Conservation (phyloP, 2,888 invertebrate genomes). For the Tethea ocularis region DNA sequence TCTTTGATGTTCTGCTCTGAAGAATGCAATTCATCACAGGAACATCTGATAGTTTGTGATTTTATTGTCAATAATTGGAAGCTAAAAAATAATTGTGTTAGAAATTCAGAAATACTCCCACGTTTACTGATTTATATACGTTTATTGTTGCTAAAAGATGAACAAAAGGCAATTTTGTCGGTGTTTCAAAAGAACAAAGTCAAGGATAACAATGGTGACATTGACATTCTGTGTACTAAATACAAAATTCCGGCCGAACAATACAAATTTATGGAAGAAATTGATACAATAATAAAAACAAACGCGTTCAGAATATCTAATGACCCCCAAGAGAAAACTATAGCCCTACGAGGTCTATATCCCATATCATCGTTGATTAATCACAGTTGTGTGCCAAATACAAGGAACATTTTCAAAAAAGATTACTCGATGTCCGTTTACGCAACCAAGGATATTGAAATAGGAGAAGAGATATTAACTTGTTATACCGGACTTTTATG, state of each 20-base stretch:
- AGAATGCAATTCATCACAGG: constrained; percentile 80
- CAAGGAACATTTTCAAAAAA: constrained; percentile 83
- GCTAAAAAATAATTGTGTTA: constrained; percentile 37
- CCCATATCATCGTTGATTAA: constrained; percentile 86
- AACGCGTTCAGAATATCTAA: constrained; percentile 86
- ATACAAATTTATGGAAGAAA: constrained; percentile 75
- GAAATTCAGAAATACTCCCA: constrained; percentile 38
- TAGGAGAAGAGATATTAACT: constrained; percentile 85
- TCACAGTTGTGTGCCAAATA: constrained; percentile 88
- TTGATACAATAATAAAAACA: constrained; percentile 84
- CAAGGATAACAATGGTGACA: constrained; percentile 68
- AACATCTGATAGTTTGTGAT: constrained; percentile 85
- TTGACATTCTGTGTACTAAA: constrained; percentile 70
- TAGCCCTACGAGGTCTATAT: constrained; percentile 85
- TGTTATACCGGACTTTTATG: constrained; percentile 87
- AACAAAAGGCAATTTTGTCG: constrained; percentile 70
- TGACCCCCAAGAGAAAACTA: constrained; percentile 45
- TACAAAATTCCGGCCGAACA: constrained; percentile 77
- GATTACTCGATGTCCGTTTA: constrained; percentile 82
- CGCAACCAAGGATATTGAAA: constrained; percentile 82
- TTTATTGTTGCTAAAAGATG: constrained; percentile 54
- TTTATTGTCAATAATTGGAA: constrained; percentile 82
- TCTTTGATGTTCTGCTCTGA: constrained; percentile 86
- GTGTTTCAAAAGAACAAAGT: constrained; percentile 68
- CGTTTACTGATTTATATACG: constrained; percentile 57